phyloP scores from a whole-genome alignment of 2,797 vertebrate species.

The Psittacula derbiana region DNA sequence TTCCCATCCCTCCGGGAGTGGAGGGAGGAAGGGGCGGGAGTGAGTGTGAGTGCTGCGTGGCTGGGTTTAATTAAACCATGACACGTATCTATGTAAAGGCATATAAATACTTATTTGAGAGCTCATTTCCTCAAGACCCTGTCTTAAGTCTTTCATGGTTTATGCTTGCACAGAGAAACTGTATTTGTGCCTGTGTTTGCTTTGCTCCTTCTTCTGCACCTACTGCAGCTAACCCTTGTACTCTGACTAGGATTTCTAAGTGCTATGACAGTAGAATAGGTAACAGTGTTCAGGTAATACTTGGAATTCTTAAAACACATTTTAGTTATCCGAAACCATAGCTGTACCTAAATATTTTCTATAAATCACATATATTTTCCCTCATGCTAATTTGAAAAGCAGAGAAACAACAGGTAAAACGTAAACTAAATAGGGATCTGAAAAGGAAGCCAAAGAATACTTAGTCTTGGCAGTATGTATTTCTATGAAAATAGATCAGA shows the following conservation, averaged over 20 bases:
- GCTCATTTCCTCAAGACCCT: background rate
- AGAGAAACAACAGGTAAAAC: background rate
- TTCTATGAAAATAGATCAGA: background rate
- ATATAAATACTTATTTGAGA: background rate
- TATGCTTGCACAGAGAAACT: background rate
- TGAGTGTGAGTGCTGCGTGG: too few species aligned
- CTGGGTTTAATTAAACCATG: too few species aligned
- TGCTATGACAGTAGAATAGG: background rate
- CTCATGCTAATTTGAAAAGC: background rate
- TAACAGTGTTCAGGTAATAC: background rate
- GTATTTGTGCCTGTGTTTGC: background rate
- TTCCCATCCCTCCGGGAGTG: too few species aligned
- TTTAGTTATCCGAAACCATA: background rate
- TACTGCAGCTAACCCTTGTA: background rate
- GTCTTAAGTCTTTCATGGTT: background rate
- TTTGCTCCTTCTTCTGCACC: background rate
- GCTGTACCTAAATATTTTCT: background rate
- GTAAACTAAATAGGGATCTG: background rate
- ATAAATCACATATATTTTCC: background rate
- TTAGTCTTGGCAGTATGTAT: background rate
- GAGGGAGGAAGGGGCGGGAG: too few species aligned
- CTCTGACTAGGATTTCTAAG: background rate
- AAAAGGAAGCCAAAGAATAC: background rate
- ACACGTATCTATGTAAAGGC: background rate
- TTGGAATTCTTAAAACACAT: background rate